Conservation (phyloP, 2,888 invertebrate species). For the Dascillus cervinus region DNA sequence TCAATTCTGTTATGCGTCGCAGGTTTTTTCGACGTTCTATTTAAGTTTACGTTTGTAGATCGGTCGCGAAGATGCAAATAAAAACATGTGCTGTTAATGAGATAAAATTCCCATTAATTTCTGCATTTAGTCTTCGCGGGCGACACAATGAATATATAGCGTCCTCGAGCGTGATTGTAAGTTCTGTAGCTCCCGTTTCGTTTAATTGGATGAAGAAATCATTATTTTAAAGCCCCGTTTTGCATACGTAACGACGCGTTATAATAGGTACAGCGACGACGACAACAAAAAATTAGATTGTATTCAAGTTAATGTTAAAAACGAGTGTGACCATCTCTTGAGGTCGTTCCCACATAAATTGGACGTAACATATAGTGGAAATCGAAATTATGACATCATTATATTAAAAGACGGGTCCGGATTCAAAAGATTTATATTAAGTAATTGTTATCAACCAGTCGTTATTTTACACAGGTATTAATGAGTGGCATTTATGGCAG, state of each 20-base stretch:
- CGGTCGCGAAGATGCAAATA: conserved; percentile 19
- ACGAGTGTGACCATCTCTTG: too few relatives aligned
- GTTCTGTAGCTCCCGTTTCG: conserved; percentile 28
- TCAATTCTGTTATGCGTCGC: too few relatives aligned
- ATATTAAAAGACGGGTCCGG: conserved; percentile 14
- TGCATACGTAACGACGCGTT: too few relatives aligned
- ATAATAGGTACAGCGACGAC: too few relatives aligned
- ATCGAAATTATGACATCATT: conserved; percentile 17
- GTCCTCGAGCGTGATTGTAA: conserved; percentile 31
- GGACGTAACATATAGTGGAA: conserved; percentile 9
- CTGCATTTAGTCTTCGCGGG: conserved; percentile 31
- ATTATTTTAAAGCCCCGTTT: conserved; percentile 23
- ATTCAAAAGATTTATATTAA: conserved; percentile 20
- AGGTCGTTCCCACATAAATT: too few relatives aligned
- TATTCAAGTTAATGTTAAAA: too few relatives aligned
- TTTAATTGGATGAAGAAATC: conserved; percentile 37
- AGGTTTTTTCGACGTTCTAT: too few relatives aligned
- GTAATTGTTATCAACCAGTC: conserved; percentile 23
- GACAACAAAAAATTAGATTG: too few relatives aligned
- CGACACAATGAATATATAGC: conserved; percentile 34
- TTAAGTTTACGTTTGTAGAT: conserved; percentile 4
- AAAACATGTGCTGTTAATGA: conserved; percentile 32
- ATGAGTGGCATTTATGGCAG: conserved; percentile 23
- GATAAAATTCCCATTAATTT: conserved; percentile 37
- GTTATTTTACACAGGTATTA: conserved; percentile 23